These are phyloP conservation scores for Trachymyrmex septentrionalis DNA, from an alignment of 1,140 invertebrate species.

Conservation along the genomic window DNA sequence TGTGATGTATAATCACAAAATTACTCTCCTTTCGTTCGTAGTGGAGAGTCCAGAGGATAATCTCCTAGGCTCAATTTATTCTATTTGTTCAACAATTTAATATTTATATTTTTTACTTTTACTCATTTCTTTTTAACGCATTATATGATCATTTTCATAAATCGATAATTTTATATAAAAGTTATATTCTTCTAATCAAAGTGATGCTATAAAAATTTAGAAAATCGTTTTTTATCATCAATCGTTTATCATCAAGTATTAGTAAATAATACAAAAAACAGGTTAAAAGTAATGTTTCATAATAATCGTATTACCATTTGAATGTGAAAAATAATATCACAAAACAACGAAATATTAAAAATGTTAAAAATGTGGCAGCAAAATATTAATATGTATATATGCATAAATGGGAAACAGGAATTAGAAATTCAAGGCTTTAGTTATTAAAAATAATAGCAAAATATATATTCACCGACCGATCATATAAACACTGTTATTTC, in stretches of 20 bases:
- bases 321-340: not conserved
- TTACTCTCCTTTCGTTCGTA: constrained; percentile 11
- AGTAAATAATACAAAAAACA: not conserved
- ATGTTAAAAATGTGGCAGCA: not conserved
- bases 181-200: not conserved
- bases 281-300: not conserved
- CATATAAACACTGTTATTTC: not conserved
- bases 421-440: not conserved
- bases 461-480: constrained; percentile 1
- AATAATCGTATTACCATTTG: not conserved
- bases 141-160: not conserved
- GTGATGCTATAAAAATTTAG: not conserved
- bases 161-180: not conserved
- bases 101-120: not conserved
- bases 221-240: not conserved
- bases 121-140: not conserved
- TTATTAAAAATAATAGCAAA: not conserved
- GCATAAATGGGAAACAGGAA: not conserved
- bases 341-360: not conserved
- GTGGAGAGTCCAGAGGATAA: not conserved
- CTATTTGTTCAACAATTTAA: not conserved
- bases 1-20: constrained; percentile 34
- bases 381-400: not conserved
- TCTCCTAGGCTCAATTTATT: not conserved
- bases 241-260: not conserved